Evolutionary conservation across 2,888 invertebrate genomes (phyloP).

Genomic region (Pollenia angustigena): DNA sequence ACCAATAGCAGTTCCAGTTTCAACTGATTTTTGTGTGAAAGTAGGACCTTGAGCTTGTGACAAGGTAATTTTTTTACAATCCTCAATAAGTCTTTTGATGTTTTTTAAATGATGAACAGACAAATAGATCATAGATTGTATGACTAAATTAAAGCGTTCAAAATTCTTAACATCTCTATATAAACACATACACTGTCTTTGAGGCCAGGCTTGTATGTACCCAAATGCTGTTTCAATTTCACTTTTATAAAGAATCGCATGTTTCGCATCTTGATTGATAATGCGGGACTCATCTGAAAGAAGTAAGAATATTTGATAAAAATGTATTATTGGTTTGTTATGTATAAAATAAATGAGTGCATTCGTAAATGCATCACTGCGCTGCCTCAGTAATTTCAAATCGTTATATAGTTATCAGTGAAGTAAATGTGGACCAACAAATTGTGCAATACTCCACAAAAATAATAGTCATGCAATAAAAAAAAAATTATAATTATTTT

Average conservation of each 20-base stretch:
- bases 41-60: constrained; percentile 37
- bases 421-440: too few relatives aligned
- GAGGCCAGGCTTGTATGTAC: constrained; percentile 95
- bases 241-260: constrained; percentile 89
- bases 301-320: constrained; percentile 14
- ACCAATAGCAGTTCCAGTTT: constrained; percentile 62
- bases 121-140: constrained; percentile 93
- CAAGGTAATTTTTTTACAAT: constrained; percentile 82
- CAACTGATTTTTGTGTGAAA: constrained; percentile 33
- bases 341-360: too few relatives aligned
- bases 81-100: constrained; percentile 86
- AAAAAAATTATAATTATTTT: too few relatives aligned
- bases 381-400: too few relatives aligned
- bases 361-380: too few relatives aligned
- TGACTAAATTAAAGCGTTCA: constrained; percentile 94
- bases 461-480: too few relatives aligned
- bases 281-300: constrained; percentile 90
- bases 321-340: neutral
- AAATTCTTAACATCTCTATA: constrained; percentile 96
- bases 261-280: constrained; percentile 91
- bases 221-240: constrained; percentile 93
- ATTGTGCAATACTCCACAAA: too few relatives aligned
- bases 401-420: too few relatives aligned
- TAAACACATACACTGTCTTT: constrained; percentile 97
- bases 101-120: constrained; percentile 93